These are phyloP conservation scores for Platorchestia sp. DNA, from an alignment of 1,140 invertebrate species.

Conservation along the genomic window DNA sequence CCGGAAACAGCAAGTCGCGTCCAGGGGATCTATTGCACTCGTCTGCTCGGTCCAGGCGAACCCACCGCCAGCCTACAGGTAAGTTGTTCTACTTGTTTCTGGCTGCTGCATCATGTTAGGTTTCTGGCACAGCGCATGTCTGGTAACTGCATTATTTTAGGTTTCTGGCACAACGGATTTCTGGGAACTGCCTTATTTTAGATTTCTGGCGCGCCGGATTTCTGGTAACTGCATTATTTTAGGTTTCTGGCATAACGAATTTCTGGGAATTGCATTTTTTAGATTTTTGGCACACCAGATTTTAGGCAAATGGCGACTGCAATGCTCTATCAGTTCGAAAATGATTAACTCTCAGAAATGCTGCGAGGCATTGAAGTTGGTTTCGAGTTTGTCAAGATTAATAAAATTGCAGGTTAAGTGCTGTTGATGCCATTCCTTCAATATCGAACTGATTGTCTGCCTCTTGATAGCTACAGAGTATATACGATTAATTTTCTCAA, in stretches of 20 bases:
- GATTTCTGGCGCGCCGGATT: no score
- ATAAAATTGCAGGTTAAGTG: neutral
- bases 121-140: neutral
- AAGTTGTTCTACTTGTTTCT: no score
- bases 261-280: no score
- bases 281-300: no score
- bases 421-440: neutral
- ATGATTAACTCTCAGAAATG: no score
- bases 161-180: neutral
- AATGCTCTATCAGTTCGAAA: no score
- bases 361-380: no score
- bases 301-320: no score
- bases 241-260: no score
- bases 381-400: no score
- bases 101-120: neutral
- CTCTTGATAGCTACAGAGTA: neutral
- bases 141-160: neutral
- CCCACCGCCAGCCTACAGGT: constrained; percentile 70
- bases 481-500: neutral
- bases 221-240: no score
- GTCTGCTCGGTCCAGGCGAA: constrained; percentile 73
- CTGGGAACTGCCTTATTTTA: neutral
- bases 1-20: constrained; percentile 51
- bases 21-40: constrained; percentile 68
- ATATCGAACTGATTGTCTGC: neutral